Evolutionary conservation across 2,888 invertebrate genomes (phyloP).

Genomic region (Heteromyza rotundicornis): DNA sequence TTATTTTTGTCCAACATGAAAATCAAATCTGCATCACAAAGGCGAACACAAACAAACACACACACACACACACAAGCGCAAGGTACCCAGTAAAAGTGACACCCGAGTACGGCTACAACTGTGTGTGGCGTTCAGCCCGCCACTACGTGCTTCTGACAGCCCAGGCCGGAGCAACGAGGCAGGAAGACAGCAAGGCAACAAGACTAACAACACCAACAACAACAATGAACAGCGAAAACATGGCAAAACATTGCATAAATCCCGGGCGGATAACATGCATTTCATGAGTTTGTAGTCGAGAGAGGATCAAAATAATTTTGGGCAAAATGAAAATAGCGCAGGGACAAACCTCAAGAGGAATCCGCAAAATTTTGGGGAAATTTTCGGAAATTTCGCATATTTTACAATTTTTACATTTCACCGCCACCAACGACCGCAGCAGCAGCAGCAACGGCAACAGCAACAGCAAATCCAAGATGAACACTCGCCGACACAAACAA

Average conservation of each 20-base stretch:
- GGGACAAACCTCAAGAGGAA: background rate
- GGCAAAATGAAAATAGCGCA: background rate
- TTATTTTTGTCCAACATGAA: slow-evolving; percentile 7
- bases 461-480: too few species aligned
- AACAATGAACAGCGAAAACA: background rate
- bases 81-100: background rate
- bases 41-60: too few species aligned
- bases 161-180: slow-evolving; percentile 50
- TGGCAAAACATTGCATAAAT: background rate
- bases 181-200: slow-evolving; percentile 35
- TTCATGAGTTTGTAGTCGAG: background rate
- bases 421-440: too few species aligned
- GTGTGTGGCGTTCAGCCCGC: slow-evolving; percentile 45
- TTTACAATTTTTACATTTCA: too few species aligned
- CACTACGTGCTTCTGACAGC: too few species aligned
- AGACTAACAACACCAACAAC: slow-evolving; percentile 4
- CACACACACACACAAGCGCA: too few species aligned
- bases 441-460: too few species aligned
- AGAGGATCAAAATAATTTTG: background rate
- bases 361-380: too few species aligned
- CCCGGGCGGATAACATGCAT: background rate
- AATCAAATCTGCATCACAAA: slow-evolving; percentile 6
- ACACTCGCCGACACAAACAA: too few species aligned
- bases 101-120: background rate
- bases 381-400: too few species aligned